These are phyloP conservation scores for Isichthys henryi DNA, from an alignment of 2,113 vertebrate species.

Conservation along the genomic window DNA sequence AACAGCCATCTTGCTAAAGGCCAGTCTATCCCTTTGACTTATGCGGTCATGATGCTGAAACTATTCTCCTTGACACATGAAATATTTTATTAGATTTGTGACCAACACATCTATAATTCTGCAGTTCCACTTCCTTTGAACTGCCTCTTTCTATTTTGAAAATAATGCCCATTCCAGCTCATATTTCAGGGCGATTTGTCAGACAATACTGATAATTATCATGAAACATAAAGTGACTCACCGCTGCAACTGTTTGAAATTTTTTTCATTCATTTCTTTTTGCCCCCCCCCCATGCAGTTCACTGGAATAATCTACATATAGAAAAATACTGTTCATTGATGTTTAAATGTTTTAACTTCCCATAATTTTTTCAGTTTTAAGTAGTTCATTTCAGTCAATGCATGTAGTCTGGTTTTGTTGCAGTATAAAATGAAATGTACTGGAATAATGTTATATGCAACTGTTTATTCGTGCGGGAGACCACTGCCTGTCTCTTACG, in stretches of 20 bases:
- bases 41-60: not conserved
- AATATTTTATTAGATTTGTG: not conserved
- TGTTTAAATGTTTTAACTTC: not conserved
- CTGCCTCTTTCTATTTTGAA: not conserved
- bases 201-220: not conserved
- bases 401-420: not conserved
- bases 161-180: not conserved
- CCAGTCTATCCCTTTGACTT: not conserved
- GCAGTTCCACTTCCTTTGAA: not conserved
- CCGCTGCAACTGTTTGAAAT: not conserved
- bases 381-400: not conserved
- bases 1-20: not conserved
- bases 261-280: not conserved
- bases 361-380: no score
- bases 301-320: not conserved
- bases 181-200: not conserved
- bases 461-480: constrained; percentile 13
- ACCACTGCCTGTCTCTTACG: constrained; percentile 17
- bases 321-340: not conserved
- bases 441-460: not conserved
- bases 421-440: not conserved
- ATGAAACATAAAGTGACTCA: not conserved
- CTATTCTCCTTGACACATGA: not conserved
- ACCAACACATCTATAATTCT: not conserved
- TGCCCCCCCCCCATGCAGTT: not conserved